Percentiles rank a stretch among this genome's conserved stretches.
Evolutionary conservation across 2,113 vertebrate genomes (phyloP).

Genomic region (Nesoenas mayeri): DNA sequence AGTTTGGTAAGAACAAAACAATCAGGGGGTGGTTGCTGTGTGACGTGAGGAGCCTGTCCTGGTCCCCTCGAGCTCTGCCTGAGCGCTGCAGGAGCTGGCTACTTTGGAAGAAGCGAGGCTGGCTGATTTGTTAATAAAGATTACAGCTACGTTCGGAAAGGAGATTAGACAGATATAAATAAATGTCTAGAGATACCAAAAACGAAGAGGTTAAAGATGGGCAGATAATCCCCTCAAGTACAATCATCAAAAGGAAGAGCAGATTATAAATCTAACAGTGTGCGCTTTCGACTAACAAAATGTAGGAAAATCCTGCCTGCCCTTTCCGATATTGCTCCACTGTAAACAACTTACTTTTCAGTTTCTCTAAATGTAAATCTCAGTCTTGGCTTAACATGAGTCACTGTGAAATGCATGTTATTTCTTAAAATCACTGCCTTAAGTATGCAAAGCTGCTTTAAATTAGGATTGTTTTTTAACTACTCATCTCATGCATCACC

Average conservation of each 20-base stretch:
- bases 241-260: constrained; percentile 51
- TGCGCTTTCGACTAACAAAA: constrained; percentile 40
- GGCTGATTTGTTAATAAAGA: constrained; percentile 67
- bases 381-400: not conserved
- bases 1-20: constrained; percentile 92
- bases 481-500: constrained; percentile 30
- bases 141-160: constrained; percentile 58
- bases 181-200: constrained; percentile 56
- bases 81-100: constrained; percentile 42
- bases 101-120: constrained; percentile 69
- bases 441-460: constrained; percentile 44
- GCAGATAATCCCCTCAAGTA: constrained; percentile 61
- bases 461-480: constrained; percentile 8
- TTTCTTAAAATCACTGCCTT: constrained; percentile 16
- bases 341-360: constrained; percentile 40
- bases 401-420: constrained; percentile 11
- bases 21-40: constrained; percentile 79
- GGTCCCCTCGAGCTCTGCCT: not conserved
- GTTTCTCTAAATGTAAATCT: constrained; percentile 48
- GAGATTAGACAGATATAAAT: constrained; percentile 51
- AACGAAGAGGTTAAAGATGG: constrained; percentile 52
- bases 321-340: constrained; percentile 22
- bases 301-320: constrained; percentile 16
- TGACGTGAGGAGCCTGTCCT: constrained; percentile 67
- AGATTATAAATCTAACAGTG: constrained; percentile 34